Base-by-base conservation (phyloP, 2,888 invertebrate genomes). In the Stenodema calcarata region DNA sequence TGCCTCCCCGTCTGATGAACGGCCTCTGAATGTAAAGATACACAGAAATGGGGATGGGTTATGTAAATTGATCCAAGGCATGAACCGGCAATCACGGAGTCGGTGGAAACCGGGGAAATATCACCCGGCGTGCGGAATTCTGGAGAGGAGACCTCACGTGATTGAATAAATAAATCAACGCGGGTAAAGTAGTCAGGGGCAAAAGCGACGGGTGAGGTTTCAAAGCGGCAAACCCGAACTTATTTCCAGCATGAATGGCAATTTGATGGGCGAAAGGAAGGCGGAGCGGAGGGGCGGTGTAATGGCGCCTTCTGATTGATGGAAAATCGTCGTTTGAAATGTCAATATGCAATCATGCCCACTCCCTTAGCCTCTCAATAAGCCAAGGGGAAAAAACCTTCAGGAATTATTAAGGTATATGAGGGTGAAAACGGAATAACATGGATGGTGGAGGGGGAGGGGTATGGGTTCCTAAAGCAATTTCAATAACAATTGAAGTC, bases 221-320 rank as follows among this genome's bases (percentile, higher is more conserved):
- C n/a, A 62, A 23, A 23, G 62, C 62, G 62, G 62, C 4, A 62
- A 62, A 62, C 62, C 27, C 23, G 23, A 35, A 82, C 82, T 84
- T 70, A 84, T 84, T 84, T 84, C 84, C 47, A 41, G 84, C 42
- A 84, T 84, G 84, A 84, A 84, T 84, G 84, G 84, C 84, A 84
- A 84, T 84, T 84, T 73, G 44, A 41, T 23, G 18, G 78, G 28
- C n/a, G n/a, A n/a, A n/a, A n/a, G 6, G 30, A 18, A 4, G 62
- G 62, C 23, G 4, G n/a, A n/a, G n/a, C n/a, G n/a, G n/a, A n/a
- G 18, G 16, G 16, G 42, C 11, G 16, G 18, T 27, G 84, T 70
- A 47, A 84, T 73, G 62, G 73, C 47, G 47, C 73, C 44, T 42
- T 73, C 44, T 82, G 62, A 62, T 11, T 35, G 42, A 44, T 84